phyloP scores from a whole-genome alignment of 1,140 invertebrate species.

The Meloidogyne chitwoodi region DNA sequence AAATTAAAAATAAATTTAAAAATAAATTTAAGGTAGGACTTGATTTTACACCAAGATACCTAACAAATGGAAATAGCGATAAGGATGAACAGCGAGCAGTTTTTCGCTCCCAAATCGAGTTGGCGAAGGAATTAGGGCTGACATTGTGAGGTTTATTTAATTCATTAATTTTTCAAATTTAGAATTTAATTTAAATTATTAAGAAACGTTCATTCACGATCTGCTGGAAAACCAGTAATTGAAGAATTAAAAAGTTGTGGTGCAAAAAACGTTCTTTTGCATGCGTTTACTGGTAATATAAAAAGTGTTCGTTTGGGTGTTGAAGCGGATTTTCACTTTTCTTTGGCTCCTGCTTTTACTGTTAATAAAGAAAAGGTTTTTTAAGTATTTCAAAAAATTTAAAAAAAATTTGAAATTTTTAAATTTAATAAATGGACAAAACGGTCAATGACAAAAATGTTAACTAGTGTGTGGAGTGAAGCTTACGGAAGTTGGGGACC shows the following conservation, averaged over 20 bases:
- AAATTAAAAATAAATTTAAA: too few species aligned
- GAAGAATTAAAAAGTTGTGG: constrained; percentile 54
- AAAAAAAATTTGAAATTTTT: background rate
- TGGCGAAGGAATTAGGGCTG: constrained; percentile 26
- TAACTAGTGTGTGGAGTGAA: background rate
- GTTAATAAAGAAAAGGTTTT: constrained; percentile 21
- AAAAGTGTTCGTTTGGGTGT: constrained; percentile 60
- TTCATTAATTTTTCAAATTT: background rate
- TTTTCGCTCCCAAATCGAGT: constrained; percentile 51
- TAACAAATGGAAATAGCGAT: constrained; percentile 45
- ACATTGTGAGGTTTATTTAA: constrained; percentile 33
- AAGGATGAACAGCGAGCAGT: constrained; percentile 58
- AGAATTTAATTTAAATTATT: constrained; percentile 1
- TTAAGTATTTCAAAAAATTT: background rate
- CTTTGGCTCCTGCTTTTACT: constrained; percentile 60
- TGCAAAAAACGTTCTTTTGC: constrained; percentile 60
- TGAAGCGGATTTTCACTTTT: constrained; percentile 61
- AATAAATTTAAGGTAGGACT: constrained; percentile 52
- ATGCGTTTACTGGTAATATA: constrained; percentile 62
- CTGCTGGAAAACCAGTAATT: constrained; percentile 61
- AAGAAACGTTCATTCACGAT: constrained; percentile 63
- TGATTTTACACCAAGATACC: constrained; percentile 59
- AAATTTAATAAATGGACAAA: too few species aligned
- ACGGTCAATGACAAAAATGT: background rate
- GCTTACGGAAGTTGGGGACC: background rate